Evolutionary conservation across 1,140 invertebrate species (phyloP), one percentile per base, ranked within the genome.

Genomic region (Campoletis sonorensis): DNA sequence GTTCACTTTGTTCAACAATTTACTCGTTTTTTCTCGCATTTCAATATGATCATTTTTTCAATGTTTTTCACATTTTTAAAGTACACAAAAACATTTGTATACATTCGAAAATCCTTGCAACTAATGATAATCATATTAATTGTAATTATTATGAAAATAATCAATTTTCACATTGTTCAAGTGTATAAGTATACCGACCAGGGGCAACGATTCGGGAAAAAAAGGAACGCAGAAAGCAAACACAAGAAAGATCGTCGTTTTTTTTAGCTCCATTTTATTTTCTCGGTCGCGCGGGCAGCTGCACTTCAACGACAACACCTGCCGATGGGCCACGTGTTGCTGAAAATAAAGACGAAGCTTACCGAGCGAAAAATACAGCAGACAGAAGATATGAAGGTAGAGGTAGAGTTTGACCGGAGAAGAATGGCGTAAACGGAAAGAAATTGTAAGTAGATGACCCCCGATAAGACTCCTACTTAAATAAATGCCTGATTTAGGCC

Each of bases 271-370:
- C 21, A 30, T 77, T 68, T 79, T 70, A 33, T 64, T 30, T 26
- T 68, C 54, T 51, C 37, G 58, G 67, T 72, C 61, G 71, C 15
- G 72, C 21, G 40, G 61, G 80, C 80, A 81, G 80, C 80, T 81
- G 80, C 70, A 27, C 67, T 23, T 16, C 76, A 33, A 4, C 37
- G 21, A 15, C 67, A 51, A 77, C 80, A 81, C 80, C 80, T 81
- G 80, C 80, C 80, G 30, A 58, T 21, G 13, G 80, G 72, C 61
- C 80, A 81, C 80, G 80, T 81, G 80, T 61, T 78, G 30, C 58
- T 67, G 58, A 58, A 21, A 54, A 77, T 64, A 21, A 78, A 26
- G 58, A 67, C 33, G 76, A 78, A 45, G 58, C 16, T 37, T 4
- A 33, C 30, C n/a, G 37, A 67, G 61, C 37, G 37, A 67, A 67